Evolutionary conservation across 92 coral and sea anemone species (phyloP), one percentile per base, ranked within the genome.

Genomic region (Heteractis magnifica): DNA sequence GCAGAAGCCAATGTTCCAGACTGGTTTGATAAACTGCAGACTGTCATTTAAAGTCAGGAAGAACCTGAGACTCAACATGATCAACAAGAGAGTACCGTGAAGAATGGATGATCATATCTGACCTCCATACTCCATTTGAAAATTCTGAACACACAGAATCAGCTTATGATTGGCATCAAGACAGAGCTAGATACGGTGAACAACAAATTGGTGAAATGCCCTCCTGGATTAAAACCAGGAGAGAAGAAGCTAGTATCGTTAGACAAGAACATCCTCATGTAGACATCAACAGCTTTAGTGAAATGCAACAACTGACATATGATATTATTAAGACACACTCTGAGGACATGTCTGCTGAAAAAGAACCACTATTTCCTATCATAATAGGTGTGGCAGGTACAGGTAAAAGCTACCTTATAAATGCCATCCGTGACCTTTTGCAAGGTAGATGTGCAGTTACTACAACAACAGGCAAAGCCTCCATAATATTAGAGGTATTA

Each of bases 301-400:
- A 92, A 83, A 92, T 92, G 95, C 95, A 92, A 92, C 71, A 49
- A 58, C 90, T 86, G 83, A 89, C 92, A 13, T 91, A 92, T 82
- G 84, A 84, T 78, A 78, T 89, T 65, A 82, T 92, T 65, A 82
- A 82, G 72, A 51, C 77, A 59, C 95, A 92, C 75, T 91, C 51
- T 81, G 77, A 89, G 21, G 90, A 91, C 85, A 9, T 71, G 53
- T 80, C 89, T 55, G 49, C 84, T 0, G 79, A 90, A 78, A 84
- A 86, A 84, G 91, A 86, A 53, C 91, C 92, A 76, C 88, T 86
- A 20, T 50, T 65, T 60, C 90, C 85, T 65, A 91, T 87, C 34
- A 84, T 87, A 26, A 34, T 34, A 34, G 44, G 44, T 34, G 44
- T 34, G 3, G 44, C 44, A 34, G 44, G 44, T 34, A 34, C 44